Evolutionary conservation across 2,797 vertebrate genomes (phyloP).

Genomic region (Loriculus beryllinus): DNA sequence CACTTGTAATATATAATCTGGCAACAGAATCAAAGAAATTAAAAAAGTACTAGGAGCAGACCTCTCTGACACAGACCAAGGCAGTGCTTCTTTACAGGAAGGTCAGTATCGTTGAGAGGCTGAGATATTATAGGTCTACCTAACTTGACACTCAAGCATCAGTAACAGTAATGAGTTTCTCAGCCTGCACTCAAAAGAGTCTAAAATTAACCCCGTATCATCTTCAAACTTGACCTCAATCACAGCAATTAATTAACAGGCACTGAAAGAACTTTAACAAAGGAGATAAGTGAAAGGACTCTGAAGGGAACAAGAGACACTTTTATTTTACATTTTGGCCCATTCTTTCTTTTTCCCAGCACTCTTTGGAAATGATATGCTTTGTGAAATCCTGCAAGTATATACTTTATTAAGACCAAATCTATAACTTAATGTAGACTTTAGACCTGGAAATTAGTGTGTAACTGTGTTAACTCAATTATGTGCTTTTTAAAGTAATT

Average conservation of each 20-base stretch:
- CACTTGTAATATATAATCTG: conserved; percentile 58
- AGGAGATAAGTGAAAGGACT: conserved; percentile 25
- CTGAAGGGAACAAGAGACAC: background rate
- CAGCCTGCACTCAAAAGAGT: conserved; percentile 19
- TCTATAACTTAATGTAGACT: background rate
- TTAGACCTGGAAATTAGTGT: background rate
- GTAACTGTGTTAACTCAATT: background rate
- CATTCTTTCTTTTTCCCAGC: background rate
- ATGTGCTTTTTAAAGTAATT: background rate
- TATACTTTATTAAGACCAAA: background rate
- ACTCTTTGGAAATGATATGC: background rate
- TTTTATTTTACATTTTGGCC: background rate
- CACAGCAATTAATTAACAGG: conserved; percentile 64
- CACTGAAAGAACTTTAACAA: conserved; percentile 37
- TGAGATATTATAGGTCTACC: conserved; percentile 18
- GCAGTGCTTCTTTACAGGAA: conserved; percentile 7
- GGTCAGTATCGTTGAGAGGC: background rate
- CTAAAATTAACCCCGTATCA: conserved; percentile 57
- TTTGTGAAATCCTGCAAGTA: background rate
- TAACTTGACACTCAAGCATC: background rate
- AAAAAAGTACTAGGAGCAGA: conserved; percentile 3
- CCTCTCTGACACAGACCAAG: background rate
- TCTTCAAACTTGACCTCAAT: conserved; percentile 62
- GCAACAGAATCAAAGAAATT: conserved; percentile 32
- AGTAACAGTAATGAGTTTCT: conserved; percentile 58